Conservation (phyloP, 2,888 invertebrate genomes). For the Pyrrhosoma nymphula region DNA sequence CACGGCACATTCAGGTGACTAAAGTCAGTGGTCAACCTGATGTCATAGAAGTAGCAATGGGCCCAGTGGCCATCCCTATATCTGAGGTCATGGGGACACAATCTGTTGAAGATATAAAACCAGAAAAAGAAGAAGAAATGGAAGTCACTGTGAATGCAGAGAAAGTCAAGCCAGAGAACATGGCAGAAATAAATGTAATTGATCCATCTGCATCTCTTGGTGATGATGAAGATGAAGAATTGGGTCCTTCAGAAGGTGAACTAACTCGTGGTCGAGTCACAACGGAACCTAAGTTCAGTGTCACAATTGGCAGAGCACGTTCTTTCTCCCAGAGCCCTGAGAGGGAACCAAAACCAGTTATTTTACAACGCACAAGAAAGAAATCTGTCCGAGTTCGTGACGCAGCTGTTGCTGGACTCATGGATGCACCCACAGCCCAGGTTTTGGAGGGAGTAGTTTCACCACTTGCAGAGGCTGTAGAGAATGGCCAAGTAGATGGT, state of each 20-base stretch:
- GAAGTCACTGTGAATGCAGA: neutral
- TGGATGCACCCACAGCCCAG: constrained; percentile 87
- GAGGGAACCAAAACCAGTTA: constrained; percentile 84
- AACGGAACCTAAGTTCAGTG: constrained; percentile 84
- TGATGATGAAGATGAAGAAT: constrained; percentile 74
- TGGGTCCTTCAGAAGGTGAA: constrained; percentile 80
- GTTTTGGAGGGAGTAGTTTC: constrained; percentile 84
- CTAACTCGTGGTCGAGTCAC: constrained; percentile 81
- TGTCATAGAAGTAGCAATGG: constrained; percentile 84
- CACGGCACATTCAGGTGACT: constrained; percentile 83
- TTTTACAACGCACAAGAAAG: constrained; percentile 88
- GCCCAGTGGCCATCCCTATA: constrained; percentile 37
- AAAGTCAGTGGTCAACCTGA: constrained; percentile 86
- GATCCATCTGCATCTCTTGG: constrained; percentile 28
- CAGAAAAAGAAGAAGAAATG: neutral
- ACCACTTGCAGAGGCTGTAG: constrained; percentile 88
- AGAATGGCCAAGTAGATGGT: constrained; percentile 85
- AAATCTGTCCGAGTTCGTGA: constrained; percentile 87
- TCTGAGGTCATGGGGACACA: constrained; percentile 7
- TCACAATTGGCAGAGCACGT: constrained; percentile 83
- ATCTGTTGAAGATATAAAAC: constrained; percentile 32
- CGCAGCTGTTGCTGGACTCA: constrained; percentile 88
- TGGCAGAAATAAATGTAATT: constrained; percentile 39
- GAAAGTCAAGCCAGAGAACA: constrained; percentile 10
- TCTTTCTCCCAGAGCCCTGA: constrained; percentile 81